Evolutionary conservation across 2,113 vertebrate species (phyloP).

Genomic region (Puma concolor): DNA sequence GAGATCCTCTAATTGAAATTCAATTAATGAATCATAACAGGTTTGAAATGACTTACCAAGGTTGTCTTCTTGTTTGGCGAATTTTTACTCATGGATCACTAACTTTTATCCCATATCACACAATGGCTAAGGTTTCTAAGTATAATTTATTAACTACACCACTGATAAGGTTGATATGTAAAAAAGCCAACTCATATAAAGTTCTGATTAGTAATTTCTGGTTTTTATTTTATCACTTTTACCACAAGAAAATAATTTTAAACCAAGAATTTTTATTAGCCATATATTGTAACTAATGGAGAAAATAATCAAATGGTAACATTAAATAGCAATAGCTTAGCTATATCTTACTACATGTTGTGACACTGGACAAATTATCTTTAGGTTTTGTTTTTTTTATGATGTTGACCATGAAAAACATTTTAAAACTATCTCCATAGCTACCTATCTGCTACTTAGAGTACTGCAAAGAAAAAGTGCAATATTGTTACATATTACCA

Average conservation of each 20-base stretch:
- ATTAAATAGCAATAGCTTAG: constrained; percentile 43
- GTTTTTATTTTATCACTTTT: constrained; percentile 69
- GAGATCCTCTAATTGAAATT: constrained; percentile 36
- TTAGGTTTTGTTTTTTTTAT: constrained; percentile 42
- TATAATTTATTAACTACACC: constrained; percentile 10
- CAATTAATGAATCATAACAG: constrained; percentile 31
- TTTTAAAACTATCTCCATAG: constrained; percentile 38
- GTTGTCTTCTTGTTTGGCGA: background rate
- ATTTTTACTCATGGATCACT: constrained; percentile 3
- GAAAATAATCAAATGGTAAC: constrained; percentile 54
- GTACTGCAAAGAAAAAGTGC: constrained; percentile 20
- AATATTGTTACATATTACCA: constrained; percentile 50
- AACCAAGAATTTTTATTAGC: constrained; percentile 50
- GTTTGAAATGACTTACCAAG: constrained; percentile 15
- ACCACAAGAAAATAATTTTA: constrained; percentile 60
- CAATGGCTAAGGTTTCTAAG: constrained; percentile 42
- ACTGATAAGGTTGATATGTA: background rate
- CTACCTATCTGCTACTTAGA: constrained; percentile 39
- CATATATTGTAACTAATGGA: constrained; percentile 49
- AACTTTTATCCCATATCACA: constrained; percentile 34
- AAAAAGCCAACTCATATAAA: constrained; percentile 46
- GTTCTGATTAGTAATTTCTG: constrained; percentile 54
- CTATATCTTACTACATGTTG: constrained; percentile 31
- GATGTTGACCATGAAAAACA: constrained; percentile 37
- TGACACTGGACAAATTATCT: constrained; percentile 43